phyloP scores from a whole-genome alignment of 2,797 vertebrate genomes.

The Micromesistius poutassou region DNA sequence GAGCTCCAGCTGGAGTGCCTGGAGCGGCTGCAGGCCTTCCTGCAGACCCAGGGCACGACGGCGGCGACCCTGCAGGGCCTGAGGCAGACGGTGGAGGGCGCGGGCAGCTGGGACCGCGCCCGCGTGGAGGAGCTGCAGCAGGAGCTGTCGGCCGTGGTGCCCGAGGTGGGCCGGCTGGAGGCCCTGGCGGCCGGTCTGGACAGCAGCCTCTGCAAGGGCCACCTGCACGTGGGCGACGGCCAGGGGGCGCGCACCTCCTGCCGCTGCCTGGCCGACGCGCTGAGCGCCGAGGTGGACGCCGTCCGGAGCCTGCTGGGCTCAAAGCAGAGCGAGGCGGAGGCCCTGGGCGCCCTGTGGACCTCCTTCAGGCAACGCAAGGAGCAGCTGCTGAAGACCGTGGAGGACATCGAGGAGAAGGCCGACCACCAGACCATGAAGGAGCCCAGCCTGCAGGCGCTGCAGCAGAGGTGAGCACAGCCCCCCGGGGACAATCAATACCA shows the following conservation, averaged over 20 bases:
- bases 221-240: constrained; percentile 78
- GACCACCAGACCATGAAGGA: constrained; percentile 84
- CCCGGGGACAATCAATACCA: neutral
- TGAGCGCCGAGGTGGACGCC: constrained; percentile 81
- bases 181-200: constrained; percentile 80
- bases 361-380: constrained; percentile 86
- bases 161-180: constrained; percentile 80
- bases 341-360: constrained; percentile 78
- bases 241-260: constrained; percentile 82
- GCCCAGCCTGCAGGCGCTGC: constrained; percentile 80
- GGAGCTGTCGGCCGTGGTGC: constrained; percentile 74
- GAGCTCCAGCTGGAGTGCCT: constrained; percentile 78
- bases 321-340: constrained; percentile 87
- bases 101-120: constrained; percentile 82
- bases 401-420: constrained; percentile 89
- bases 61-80: constrained; percentile 73
- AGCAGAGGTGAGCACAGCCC: constrained; percentile 80
- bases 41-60: constrained; percentile 71
- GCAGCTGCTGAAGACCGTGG: constrained; percentile 84
- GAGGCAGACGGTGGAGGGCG: constrained; percentile 83
- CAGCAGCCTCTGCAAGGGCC: constrained; percentile 83
- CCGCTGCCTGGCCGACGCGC: constrained; percentile 78
- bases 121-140: constrained; percentile 82
- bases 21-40: constrained; percentile 76
- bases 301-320: constrained; percentile 83